A percentile compares a stretch with the other conserved stretches of the same genome.
Conservation (phyloP, 1,140 invertebrate species). For the Megalopta genalis region DNA sequence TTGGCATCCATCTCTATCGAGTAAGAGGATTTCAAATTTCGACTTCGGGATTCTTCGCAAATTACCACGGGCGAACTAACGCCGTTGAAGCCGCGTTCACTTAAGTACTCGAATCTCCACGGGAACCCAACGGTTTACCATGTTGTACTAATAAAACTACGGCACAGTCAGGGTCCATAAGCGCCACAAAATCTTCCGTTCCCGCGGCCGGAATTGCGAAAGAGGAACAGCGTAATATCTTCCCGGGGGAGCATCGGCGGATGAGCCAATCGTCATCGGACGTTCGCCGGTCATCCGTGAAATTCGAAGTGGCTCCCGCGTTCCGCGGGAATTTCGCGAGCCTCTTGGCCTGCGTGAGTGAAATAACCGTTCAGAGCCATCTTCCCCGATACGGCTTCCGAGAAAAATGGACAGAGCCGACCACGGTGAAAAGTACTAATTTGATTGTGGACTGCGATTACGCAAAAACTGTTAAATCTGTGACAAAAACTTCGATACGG, state of each 20-base stretch:
- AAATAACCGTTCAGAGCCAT: neutral
- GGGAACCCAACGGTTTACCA: neutral
- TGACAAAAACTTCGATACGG: too few species aligned
- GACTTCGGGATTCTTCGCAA: neutral
- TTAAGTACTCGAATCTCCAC: neutral
- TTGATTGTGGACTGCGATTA: too few species aligned
- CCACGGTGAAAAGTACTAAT: too few species aligned
- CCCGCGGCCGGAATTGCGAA: constrained; percentile 5
- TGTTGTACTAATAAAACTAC: constrained; percentile 25
- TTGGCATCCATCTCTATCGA: too few species aligned
- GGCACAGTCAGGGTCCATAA: constrained; percentile 7
- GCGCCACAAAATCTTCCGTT: neutral
- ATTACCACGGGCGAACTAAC: neutral
- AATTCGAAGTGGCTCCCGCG: constrained; percentile 58
- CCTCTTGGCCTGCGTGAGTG: constrained; percentile 30
- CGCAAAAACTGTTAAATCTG: too few species aligned
- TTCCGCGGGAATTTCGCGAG: constrained; percentile 40
- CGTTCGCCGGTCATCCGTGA: constrained; percentile 57
- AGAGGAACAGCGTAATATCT: constrained; percentile 10
- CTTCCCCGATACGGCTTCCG: neutral
- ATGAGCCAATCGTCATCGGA: constrained; percentile 52
- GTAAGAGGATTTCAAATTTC: neutral
- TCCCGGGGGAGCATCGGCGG: neutral
- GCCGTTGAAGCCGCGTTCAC: neutral
- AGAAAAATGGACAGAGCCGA: too few species aligned